Percentiles rank a stretch among this genome's conserved stretches.
Conservation (phyloP, 1,140 invertebrate species). For the Neuroterus valhalla region DNA sequence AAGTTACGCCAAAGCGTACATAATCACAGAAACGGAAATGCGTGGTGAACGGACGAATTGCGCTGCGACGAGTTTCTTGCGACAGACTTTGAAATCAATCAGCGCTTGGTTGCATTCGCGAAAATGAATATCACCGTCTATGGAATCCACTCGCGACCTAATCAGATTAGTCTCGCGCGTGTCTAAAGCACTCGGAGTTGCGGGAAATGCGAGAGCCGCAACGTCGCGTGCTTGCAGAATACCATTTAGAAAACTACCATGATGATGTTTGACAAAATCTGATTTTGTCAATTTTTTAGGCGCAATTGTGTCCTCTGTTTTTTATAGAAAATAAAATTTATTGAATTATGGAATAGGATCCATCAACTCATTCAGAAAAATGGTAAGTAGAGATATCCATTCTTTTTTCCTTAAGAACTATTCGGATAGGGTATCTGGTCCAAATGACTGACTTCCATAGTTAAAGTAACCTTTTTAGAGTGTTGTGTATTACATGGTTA, state of each 20-base stretch:
- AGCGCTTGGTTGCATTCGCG: slow-evolving; percentile 63
- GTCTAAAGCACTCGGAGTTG: slow-evolving; percentile 52
- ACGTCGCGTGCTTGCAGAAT: slow-evolving; percentile 46
- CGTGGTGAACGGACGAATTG: slow-evolving; percentile 50
- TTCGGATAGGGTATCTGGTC: no score
- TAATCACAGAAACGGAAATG: slow-evolving; percentile 45
- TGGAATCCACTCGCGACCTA: slow-evolving; percentile 62
- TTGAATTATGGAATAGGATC: no score
- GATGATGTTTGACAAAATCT: slow-evolving; percentile 57
- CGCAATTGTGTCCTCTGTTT: no score
- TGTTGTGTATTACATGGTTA: no score
- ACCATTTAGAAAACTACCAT: slow-evolving; percentile 44
- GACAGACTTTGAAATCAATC: slow-evolving; percentile 64
- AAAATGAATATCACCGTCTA: slow-evolving; percentile 65
- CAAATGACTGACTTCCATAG: no score
- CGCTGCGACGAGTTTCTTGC: slow-evolving; percentile 57
- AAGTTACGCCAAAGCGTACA: slow-evolving; percentile 19
- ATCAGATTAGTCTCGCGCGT: slow-evolving; percentile 60
- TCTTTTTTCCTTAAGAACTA: no score
- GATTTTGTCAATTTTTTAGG: slow-evolving; percentile 51
- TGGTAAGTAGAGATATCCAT: no score
- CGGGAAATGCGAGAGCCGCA: slow-evolving; percentile 60
- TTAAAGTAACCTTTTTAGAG: no score
- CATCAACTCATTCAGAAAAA: no score
- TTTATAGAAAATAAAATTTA: no score